Evolutionary conservation across 2,113 vertebrate genomes (phyloP).

Genomic region (Varanus salvator): DNA sequence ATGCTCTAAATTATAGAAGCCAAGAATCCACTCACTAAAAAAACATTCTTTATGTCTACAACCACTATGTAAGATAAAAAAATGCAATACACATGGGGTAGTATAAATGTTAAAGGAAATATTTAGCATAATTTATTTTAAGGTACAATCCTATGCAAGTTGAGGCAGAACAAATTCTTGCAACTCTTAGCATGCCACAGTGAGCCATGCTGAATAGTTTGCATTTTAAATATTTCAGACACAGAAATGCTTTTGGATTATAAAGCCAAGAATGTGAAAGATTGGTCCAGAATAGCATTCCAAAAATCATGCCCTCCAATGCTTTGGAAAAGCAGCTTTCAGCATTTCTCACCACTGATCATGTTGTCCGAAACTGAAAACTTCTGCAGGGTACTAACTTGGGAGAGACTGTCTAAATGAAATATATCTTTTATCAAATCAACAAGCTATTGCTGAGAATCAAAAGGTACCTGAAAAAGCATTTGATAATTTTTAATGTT

Average conservation of each 20-base stretch:
- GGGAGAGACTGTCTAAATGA: background rate
- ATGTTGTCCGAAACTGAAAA: no score
- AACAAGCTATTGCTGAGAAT: background rate
- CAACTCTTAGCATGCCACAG: no score
- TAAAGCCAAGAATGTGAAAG: background rate
- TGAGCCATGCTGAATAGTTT: no score
- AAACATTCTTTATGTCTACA: background rate
- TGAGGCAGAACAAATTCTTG: no score
- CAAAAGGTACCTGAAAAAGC: background rate
- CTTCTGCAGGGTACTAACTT: no score
- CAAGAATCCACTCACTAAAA: background rate
- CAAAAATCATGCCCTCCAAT: no score
- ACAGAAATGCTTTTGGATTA: background rate
- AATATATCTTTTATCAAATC: background rate
- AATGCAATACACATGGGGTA: background rate
- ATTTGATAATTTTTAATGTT: background rate
- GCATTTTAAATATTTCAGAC: background rate
- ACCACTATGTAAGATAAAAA: background rate
- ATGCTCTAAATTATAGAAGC: background rate
- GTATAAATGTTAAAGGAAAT: background rate
- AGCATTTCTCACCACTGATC: no score
- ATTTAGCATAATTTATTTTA: background rate
- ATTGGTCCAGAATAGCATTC: background rate
- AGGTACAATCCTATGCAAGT: no score
- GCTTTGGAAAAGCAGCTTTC: no score